Percentiles rank a stretch among this genome's conserved stretches.
These are phyloP conservation scores for Acipenser transmontanus DNA, from an alignment of 2,797 vertebrate genomes.

Conservation along the genomic window DNA sequence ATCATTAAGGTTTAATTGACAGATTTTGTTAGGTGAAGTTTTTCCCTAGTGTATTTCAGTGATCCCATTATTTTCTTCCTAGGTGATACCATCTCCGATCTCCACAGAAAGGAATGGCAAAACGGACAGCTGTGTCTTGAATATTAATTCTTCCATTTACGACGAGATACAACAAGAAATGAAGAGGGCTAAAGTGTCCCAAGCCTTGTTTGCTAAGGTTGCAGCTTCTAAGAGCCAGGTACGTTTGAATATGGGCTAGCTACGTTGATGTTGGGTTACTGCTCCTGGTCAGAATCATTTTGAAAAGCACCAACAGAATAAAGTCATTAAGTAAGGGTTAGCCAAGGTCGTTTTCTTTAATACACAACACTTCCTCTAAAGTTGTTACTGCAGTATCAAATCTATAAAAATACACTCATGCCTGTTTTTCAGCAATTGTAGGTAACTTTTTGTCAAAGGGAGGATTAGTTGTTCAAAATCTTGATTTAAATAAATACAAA, in stretches of 20 bases:
- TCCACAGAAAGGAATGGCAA: conserved; percentile 94
- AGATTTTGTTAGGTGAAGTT: neutral
- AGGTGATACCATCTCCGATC: conserved; percentile 90
- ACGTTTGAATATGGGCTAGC: conserved; percentile 24
- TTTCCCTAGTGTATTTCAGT: conserved; percentile 8
- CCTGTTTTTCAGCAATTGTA: neutral
- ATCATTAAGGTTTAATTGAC: conserved; percentile 1
- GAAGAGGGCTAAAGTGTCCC: conserved; percentile 98
- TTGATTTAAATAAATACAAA: neutral
- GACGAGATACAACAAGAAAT: conserved; percentile 99
- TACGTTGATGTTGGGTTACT: no score
- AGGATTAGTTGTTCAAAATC: no score
- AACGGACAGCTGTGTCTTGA: conserved; percentile 90
- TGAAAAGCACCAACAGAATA: no score
- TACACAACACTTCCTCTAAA: neutral
- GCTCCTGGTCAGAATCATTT: no score
- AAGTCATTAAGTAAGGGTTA: no score
- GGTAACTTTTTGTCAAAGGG: neutral
- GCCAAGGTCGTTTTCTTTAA: neutral
- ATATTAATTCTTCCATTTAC: conserved; percentile 98
- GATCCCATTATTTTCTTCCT: conserved; percentile 35
- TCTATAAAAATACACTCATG: neutral
- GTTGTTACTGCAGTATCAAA: neutral
- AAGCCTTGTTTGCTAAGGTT: conserved; percentile 97
- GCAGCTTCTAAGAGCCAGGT: conserved; percentile 98